Evolutionary conservation across 2,888 invertebrate genomes (phyloP), one percentile per base, ranked within the genome.

Genomic region (Cantharis rustica): DNA sequence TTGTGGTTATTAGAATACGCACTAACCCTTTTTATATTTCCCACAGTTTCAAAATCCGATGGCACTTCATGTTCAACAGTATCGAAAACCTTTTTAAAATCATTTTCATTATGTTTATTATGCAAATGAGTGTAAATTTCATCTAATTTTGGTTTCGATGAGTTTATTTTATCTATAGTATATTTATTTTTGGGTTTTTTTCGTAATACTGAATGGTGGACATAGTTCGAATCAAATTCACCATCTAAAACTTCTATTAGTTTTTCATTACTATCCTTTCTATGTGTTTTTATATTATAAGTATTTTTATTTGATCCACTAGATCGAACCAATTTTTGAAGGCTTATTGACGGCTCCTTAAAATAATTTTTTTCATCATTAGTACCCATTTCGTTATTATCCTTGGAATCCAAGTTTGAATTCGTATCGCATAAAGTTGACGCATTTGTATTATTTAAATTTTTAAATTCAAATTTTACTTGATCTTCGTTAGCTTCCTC

Each of bases 91-190:
- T 26, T 2, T n/a, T 68, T 68, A 71, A 75, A 75, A 5, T 75
- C 75, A 17, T 71, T 75, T 61, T 71, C 62, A 16, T 75, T 62
- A 23, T 68, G 68, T 68, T 75, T 75, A n/a, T 16, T 27, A 15
- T 71, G 75, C n/a, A 31, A 75, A 13, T 10, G 13, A 17, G 71
- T 75, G 15, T 61, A 75, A 71, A 61, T 13, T 1, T 26, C n/a
- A 5, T 27, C 27, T 11, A 71, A 68, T 5, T 75, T 17, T 11
- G 61, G 13, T 15, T 27, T 68, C 16, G 16, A 26, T n/a, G n/a
- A 9, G 16, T 69, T 27, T 16, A 31, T 69, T 26, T 13, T 11
- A 17, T 13, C 15, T 27, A 13, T 2, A 5, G 15, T 17, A 26
- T 64, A 23, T 63, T 26, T 62, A 16, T 26, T 15, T 26, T 71